These are phyloP conservation scores for Palloptera scutellata DNA, from an alignment of 2,888 invertebrate genomes.

Conservation along the genomic window DNA sequence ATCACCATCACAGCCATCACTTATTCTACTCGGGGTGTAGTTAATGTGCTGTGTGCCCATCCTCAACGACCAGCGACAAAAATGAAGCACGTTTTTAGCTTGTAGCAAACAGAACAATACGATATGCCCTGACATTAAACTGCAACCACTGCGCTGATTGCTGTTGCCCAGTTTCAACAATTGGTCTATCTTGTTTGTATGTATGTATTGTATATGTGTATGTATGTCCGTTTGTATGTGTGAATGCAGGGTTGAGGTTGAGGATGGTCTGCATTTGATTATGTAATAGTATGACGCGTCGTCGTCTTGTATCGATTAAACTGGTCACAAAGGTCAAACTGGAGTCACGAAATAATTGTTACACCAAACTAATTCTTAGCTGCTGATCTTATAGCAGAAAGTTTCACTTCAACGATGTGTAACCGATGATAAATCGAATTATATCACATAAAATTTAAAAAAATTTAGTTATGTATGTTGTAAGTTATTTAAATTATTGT, in stretches of 20 bases:
- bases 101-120: slow-evolving; percentile 2
- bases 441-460: no score
- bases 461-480: no score
- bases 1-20: slow-evolving; percentile 12
- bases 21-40: neutral
- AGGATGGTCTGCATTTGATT: slow-evolving; percentile 37
- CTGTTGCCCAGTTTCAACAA: neutral
- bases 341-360: slow-evolving; percentile 40
- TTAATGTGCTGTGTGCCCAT: slow-evolving; percentile 28
- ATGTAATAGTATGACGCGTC: slow-evolving; percentile 20
- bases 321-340: slow-evolving; percentile 37
- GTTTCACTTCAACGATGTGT: neutral
- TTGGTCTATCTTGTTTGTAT: neutral
- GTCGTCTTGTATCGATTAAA: slow-evolving; percentile 9
- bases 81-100: slow-evolving; percentile 36
- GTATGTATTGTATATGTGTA: neutral
- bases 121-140: no score
- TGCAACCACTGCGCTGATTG: no score
- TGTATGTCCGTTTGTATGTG: no score
- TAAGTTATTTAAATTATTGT: no score
- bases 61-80: slow-evolving; percentile 21
- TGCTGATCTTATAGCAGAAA: slow-evolving; percentile 37
- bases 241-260: neutral
- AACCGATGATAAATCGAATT: no score
- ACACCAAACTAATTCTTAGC: slow-evolving; percentile 12